These are phyloP conservation scores for Oikopleura dioica DNA, from an alignment of 23 tunicate species.

Conservation along the genomic window DNA sequence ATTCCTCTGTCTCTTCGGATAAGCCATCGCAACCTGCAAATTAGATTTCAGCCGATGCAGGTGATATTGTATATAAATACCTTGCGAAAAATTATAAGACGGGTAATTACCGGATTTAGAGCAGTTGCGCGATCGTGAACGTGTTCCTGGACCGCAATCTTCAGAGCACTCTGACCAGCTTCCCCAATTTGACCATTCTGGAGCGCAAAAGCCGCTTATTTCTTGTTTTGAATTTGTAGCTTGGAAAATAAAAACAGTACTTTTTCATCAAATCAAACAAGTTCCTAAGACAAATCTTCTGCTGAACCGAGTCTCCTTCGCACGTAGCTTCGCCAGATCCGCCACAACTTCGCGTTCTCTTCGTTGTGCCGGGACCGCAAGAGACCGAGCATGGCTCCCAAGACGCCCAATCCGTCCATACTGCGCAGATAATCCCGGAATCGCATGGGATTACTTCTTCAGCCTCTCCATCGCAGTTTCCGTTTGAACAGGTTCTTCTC, in stretches of 20 bases:
- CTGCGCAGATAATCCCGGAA: slow-evolving; percentile 14
- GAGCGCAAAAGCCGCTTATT: neutral
- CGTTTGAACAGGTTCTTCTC: slow-evolving; percentile 6
- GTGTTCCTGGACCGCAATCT: slow-evolving; percentile 29
- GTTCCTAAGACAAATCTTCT: slow-evolving; percentile 5
- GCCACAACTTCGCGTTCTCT: slow-evolving; percentile 19
- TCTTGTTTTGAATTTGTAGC: slow-evolving; percentile 6
- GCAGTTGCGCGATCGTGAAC: slow-evolving; percentile 25
- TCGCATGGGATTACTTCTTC: neutral
- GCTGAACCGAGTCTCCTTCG: slow-evolving; percentile 6
- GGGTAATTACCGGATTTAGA: no score
- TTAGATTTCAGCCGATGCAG: no score
- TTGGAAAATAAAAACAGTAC: neutral
- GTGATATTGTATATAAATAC: no score
- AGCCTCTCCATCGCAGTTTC: neutral
- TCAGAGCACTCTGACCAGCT: slow-evolving; percentile 23
- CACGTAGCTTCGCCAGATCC: neutral
- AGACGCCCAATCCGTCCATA: slow-evolving; percentile 19
- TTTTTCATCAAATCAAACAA: neutral
- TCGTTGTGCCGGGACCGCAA: slow-evolving; percentile 20
- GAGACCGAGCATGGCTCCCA: slow-evolving; percentile 26
- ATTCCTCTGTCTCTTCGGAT: no score
- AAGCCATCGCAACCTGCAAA: no score
- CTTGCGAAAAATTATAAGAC: no score
- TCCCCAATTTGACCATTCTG: slow-evolving; percentile 31